Evolutionary conservation across 2,888 invertebrate genomes (phyloP), one percentile per base, ranked within the genome.

Genomic region (Apamea crenata): DNA sequence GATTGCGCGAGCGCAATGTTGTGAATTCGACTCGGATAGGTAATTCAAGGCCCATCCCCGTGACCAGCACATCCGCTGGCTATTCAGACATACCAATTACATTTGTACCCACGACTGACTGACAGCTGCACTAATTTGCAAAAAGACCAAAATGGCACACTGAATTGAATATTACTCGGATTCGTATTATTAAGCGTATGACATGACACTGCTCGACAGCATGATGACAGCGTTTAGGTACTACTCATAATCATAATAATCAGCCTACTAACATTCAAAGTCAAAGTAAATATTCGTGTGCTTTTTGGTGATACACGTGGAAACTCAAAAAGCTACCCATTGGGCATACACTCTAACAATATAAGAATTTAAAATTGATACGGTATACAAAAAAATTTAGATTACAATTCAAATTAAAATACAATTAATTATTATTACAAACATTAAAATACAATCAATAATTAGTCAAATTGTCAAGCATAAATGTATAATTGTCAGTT

Each of bases 21-120:
- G 94, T 94, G 91, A 93, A 95, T 96, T 94, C 92, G 94, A 90
- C 90, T 90, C 93, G 92, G 92, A 89, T 91, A 88, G 87, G 88
- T 94, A 95, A 96, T 95, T 95, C 96, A 96, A 96, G 96, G 96
- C 88, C 91, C 87, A 91, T 86, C 92, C 93, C 92, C 93, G 92
- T 95, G 94, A 95, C 93, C 91, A 91, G 90, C 90, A 91, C 93
- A 95, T 96, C 96, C 96, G 95, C 85, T 90, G 91, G 82, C 91
- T 91, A 93, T 94, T 94, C 91, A 93, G 89, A 87, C 86, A 70
- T 81, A 79, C 90, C 91, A 90, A 91, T 92, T 90, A 87, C 78
- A 81, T 84, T 87, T 84, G 82, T 81, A 85, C 70, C 78, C 70
- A 78, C 80, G 72, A 78, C 69, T 81, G 75, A 79, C 82, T 79